phyloP scores from a whole-genome alignment of 2,113 vertebrate genomes.

The Pungitius pungitius region DNA sequence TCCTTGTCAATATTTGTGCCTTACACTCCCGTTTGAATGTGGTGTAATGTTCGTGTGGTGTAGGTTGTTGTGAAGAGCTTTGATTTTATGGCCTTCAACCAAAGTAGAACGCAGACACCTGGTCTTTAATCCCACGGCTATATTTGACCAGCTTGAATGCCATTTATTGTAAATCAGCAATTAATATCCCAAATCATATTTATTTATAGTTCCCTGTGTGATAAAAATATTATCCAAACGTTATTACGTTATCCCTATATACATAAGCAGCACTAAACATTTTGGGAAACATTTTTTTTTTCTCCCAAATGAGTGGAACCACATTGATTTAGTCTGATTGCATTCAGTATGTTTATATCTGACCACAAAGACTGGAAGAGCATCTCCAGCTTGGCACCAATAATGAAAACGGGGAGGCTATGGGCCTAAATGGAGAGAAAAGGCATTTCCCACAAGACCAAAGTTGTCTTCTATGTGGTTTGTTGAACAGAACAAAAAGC shows the following conservation, averaged over 20 bases:
- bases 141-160: constrained; percentile 47
- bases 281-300: constrained; percentile 18
- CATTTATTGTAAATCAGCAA: constrained; percentile 56
- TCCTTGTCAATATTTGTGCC: constrained; percentile 76
- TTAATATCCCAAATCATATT: constrained; percentile 64
- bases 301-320: background rate
- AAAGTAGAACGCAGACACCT: constrained; percentile 59
- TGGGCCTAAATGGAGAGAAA: background rate
- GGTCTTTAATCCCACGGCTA: constrained; percentile 35
- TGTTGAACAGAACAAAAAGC: background rate
- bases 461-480: background rate
- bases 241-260: background rate
- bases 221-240: constrained; percentile 33
- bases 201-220: constrained; percentile 44
- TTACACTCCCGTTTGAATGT: constrained; percentile 75
- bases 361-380: constrained; percentile 1
- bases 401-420: background rate
- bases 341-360: background rate
- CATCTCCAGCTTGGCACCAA: background rate
- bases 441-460: background rate
- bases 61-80: constrained; percentile 62
- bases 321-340: background rate
- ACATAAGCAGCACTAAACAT: constrained; percentile 9
- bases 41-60: constrained; percentile 50
- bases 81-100: constrained; percentile 68